phyloP scores from a whole-genome alignment of 1,140 invertebrate genomes.

The Achroia grisella region DNA sequence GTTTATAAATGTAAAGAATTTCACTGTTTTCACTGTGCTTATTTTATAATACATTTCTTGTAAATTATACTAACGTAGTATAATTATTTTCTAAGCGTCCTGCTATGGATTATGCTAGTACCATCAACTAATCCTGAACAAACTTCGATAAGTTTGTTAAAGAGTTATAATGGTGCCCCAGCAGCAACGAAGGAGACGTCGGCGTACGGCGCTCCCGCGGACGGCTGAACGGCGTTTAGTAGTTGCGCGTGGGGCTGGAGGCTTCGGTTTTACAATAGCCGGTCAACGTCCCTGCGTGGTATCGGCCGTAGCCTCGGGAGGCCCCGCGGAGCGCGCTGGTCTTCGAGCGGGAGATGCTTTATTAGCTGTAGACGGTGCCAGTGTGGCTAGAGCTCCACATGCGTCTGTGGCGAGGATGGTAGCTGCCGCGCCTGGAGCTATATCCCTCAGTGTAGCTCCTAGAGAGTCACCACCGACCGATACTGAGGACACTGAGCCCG shows the following conservation, averaged over 20 bases:
- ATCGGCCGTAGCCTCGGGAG: constrained; percentile 51
- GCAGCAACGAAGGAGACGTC: constrained; percentile 84
- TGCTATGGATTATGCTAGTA: too few species aligned
- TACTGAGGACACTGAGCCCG: constrained; percentile 59
- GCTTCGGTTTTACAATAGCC: constrained; percentile 70
- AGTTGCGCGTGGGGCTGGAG: constrained; percentile 84
- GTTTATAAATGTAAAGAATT: constrained; percentile 34
- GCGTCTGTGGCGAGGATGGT: constrained; percentile 95
- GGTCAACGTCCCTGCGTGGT: constrained; percentile 63
- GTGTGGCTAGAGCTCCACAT: constrained; percentile 91
- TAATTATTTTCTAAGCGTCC: too few species aligned
- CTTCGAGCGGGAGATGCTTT: constrained; percentile 93
- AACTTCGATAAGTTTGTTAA: constrained; percentile 9
- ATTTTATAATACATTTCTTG: not conserved
- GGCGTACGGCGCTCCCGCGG: constrained; percentile 82
- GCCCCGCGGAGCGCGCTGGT: constrained; percentile 79
- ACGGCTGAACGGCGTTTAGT: constrained; percentile 85
- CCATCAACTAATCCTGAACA: not conserved
- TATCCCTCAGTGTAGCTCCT: constrained; percentile 71
- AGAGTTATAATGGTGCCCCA: constrained; percentile 68
- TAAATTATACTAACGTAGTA: too few species aligned
- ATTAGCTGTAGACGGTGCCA: constrained; percentile 91
- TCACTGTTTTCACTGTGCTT: not conserved
- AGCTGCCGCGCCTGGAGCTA: constrained; percentile 82
- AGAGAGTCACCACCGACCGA: constrained; percentile 55